A percentile compares a stretch with the other conserved stretches of the same genome.
phyloP scores from a whole-genome alignment of 2,888 invertebrate species.

The Desoria tigrina region DNA sequence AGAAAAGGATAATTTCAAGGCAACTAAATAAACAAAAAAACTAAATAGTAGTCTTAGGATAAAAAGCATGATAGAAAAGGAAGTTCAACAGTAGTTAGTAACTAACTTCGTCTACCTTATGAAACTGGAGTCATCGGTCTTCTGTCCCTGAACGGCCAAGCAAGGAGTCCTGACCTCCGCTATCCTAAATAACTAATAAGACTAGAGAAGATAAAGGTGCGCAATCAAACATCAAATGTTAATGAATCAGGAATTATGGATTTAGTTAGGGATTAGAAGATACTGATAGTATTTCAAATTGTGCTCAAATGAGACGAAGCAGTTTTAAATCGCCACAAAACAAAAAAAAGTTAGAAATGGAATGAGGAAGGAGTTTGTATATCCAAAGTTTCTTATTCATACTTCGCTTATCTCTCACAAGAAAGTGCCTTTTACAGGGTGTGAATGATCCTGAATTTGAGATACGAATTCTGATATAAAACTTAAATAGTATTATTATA shows the following conservation, averaged over 20 bases:
- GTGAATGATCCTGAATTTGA: slow-evolving; percentile 7
- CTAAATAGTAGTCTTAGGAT: neutral
- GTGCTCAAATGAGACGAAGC: slow-evolving; percentile 11
- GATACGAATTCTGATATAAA: slow-evolving; percentile 1
- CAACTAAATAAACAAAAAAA: neutral
- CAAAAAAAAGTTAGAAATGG: too few species aligned
- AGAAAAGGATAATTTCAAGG: neutral
- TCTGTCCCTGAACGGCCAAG: too few species aligned
- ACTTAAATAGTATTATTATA: neutral
- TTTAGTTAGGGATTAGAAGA: neutral
- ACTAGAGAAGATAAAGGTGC: slow-evolving; percentile 12
- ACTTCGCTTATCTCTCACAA: slow-evolving; percentile 11
- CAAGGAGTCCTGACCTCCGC: too few species aligned
- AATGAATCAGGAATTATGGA: slow-evolving; percentile 1
- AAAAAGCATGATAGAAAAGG: too few species aligned
- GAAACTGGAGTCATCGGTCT: too few species aligned
- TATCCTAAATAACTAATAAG: slow-evolving; percentile 6
- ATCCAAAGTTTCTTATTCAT: slow-evolving; percentile 8
- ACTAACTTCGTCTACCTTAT: too few species aligned
- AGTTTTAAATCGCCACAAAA: slow-evolving; percentile 11
- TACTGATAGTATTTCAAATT: slow-evolving; percentile 2
- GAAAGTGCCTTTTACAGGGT: slow-evolving; percentile 9
- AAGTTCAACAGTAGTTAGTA: too few species aligned
- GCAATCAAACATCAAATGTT: slow-evolving; percentile 12
- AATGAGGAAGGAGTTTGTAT: too few species aligned